Percentiles rank a stretch among this genome's conserved stretches.
phyloP scores from a whole-genome alignment of 2,797 vertebrate species.

The Tragelaphus oryx region DNA sequence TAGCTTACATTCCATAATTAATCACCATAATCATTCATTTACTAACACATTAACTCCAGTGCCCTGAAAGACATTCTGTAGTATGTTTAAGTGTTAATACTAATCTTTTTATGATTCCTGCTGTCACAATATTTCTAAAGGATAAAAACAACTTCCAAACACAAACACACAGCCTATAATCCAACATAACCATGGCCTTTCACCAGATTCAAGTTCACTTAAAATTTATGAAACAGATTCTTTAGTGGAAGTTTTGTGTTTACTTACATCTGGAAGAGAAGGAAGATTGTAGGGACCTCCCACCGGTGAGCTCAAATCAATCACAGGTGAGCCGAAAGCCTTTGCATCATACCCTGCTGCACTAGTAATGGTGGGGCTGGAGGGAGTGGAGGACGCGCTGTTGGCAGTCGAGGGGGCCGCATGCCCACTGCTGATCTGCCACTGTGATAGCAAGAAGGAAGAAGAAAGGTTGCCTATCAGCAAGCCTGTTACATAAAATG shows the following conservation, averaged over 20 bases:
- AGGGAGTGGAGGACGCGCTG: slow-evolving; percentile 80
- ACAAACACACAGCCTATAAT: not conserved
- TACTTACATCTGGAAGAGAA: slow-evolving; percentile 86
- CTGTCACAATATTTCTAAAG: not conserved
- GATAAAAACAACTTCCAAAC: slow-evolving; percentile 3
- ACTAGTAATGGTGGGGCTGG: slow-evolving; percentile 84
- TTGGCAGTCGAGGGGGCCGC: slow-evolving; percentile 73
- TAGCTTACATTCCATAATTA: not conserved
- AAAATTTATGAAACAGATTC: not conserved
- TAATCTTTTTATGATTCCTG: not conserved
- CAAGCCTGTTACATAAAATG: not conserved
- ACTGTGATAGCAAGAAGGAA: slow-evolving; percentile 66
- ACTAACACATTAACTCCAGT: not conserved
- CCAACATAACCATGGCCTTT: not conserved
- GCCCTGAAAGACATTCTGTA: not conserved
- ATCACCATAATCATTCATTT: not conserved
- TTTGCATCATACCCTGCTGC: slow-evolving; percentile 81
- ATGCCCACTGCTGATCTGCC: slow-evolving; percentile 82
- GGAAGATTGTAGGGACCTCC: slow-evolving; percentile 84
- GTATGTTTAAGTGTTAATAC: not conserved
- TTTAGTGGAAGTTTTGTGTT: not conserved
- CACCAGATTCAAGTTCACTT: not conserved
- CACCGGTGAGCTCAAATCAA: slow-evolving; percentile 83
- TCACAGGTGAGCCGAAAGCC: slow-evolving; percentile 75
- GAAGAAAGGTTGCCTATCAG: not conserved